phyloP scores from a whole-genome alignment of 2,797 vertebrate genomes.

The Ceyx erithaca region DNA sequence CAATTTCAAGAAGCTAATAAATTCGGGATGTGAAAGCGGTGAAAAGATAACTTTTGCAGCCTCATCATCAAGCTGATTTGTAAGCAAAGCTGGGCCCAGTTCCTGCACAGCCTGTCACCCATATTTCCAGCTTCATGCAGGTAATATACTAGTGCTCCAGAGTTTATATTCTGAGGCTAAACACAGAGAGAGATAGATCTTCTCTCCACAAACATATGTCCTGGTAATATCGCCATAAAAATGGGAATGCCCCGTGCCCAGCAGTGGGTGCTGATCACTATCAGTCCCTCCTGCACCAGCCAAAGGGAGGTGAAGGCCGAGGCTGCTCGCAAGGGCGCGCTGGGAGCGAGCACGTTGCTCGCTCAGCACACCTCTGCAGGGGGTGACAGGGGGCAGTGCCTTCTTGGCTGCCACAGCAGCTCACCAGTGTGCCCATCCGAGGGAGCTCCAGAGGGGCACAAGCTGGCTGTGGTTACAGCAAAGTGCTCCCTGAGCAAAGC shows the following conservation, averaged over 20 bases:
- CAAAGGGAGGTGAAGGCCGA: slow-evolving; percentile 31
- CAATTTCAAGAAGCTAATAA: slow-evolving; percentile 77
- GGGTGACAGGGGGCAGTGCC: not conserved
- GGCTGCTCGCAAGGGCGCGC: slow-evolving; percentile 12
- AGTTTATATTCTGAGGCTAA: slow-evolving; percentile 51
- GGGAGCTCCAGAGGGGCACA: not conserved
- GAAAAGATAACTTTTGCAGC: slow-evolving; percentile 70
- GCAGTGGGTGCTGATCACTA: slow-evolving; percentile 40
- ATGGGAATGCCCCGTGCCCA: slow-evolving; percentile 37
- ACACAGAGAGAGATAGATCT: slow-evolving; percentile 44
- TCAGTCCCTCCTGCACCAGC: not conserved
- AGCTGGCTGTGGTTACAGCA: not conserved
- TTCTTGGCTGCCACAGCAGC: not conserved
- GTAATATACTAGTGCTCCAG: slow-evolving; percentile 60
- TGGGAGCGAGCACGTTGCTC: not conserved
- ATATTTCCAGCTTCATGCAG: slow-evolving; percentile 61
- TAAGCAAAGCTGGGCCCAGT: slow-evolving; percentile 64
- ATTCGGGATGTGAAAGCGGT: slow-evolving; percentile 64
- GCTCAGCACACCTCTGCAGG: not conserved
- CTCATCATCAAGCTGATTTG: slow-evolving; percentile 71
- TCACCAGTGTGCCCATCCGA: not conserved
- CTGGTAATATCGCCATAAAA: slow-evolving; percentile 68
- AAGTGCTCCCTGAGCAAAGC: not conserved
- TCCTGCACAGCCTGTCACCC: slow-evolving; percentile 49
- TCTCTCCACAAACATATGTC: slow-evolving; percentile 60